phyloP scores from a whole-genome alignment of 2,888 invertebrate species.

The Tineola bisselliella region DNA sequence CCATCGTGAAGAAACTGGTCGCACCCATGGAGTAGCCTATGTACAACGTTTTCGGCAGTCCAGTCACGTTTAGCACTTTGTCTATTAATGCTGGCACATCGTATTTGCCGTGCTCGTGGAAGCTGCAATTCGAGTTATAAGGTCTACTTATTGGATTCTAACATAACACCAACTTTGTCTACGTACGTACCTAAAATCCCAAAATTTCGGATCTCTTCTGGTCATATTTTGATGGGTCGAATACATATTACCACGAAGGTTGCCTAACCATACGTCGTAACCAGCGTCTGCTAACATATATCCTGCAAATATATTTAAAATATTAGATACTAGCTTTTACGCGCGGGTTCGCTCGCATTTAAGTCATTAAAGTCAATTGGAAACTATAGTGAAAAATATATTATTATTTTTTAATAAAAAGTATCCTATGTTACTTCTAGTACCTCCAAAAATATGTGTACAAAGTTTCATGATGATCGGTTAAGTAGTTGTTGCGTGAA shows the following conservation, averaged over 20 bases:
- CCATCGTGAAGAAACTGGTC: constrained; percentile 65
- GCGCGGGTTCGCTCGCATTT: too few relatives aligned
- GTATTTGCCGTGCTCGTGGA: constrained; percentile 68
- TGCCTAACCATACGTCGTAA: constrained; percentile 70
- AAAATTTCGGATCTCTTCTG: constrained; percentile 51
- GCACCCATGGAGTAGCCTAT: constrained; percentile 71
- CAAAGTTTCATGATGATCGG: too few relatives aligned
- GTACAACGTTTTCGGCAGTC: constrained; percentile 51
- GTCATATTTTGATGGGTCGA: constrained; percentile 47
- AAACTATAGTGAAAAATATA: too few relatives aligned
- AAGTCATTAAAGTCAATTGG: too few relatives aligned
- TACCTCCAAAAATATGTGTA: too few relatives aligned
- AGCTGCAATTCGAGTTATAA: constrained; percentile 35
- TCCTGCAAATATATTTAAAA: constrained; percentile 29
- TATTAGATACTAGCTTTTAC: too few relatives aligned
- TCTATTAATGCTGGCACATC: constrained; percentile 69
- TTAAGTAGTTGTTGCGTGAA: too few relatives aligned
- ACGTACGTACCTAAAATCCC: constrained; percentile 65
- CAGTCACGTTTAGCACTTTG: constrained; percentile 48
- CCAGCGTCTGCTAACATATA: constrained; percentile 66
- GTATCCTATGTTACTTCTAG: too few relatives aligned
- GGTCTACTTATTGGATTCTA: too few relatives aligned
- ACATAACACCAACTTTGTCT: too few relatives aligned
- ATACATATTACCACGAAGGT: constrained; percentile 60
- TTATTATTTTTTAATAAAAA: too few relatives aligned